Percentiles rank a stretch among this genome's conserved stretches.
These are phyloP conservation scores for Mustela nigripes DNA, from an alignment of 2,113 vertebrate species.

Conservation along the genomic window DNA sequence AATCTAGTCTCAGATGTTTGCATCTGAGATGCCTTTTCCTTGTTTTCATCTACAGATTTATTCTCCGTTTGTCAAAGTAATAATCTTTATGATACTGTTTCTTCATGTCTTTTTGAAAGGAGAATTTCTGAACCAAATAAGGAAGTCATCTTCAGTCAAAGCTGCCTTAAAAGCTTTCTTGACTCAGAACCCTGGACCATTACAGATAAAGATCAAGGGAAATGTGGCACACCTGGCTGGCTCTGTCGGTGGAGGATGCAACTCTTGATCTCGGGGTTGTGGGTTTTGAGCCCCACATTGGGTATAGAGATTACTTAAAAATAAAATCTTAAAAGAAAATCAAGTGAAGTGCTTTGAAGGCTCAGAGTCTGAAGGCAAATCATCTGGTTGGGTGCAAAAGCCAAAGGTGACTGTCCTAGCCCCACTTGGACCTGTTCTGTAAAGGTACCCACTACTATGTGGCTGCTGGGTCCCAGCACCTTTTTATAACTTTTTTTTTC, in stretches of 20 bases:
- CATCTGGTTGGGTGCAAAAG: neutral
- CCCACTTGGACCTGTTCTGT: neutral
- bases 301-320: neutral
- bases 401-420: neutral
- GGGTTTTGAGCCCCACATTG: neutral
- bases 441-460: neutral
- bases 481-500: neutral
- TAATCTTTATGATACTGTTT: conserved; percentile 91
- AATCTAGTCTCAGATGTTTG: conserved; percentile 82
- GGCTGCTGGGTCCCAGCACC: neutral
- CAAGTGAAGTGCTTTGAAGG: neutral
- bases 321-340: neutral
- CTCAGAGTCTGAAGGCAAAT: neutral
- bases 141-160: conserved; percentile 83
- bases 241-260: neutral
- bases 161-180: conserved; percentile 55
- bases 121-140: conserved; percentile 86
- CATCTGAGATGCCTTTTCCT: conserved; percentile 86
- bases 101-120: conserved; percentile 90
- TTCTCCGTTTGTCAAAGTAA: conserved; percentile 92
- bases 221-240: neutral
- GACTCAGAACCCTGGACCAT: neutral
- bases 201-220: neutral
- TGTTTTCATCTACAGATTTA: conserved; percentile 88
- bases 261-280: neutral